Base-by-base conservation (phyloP, 1,140 invertebrate genomes). In the Cryptotermes secundus region DNA sequence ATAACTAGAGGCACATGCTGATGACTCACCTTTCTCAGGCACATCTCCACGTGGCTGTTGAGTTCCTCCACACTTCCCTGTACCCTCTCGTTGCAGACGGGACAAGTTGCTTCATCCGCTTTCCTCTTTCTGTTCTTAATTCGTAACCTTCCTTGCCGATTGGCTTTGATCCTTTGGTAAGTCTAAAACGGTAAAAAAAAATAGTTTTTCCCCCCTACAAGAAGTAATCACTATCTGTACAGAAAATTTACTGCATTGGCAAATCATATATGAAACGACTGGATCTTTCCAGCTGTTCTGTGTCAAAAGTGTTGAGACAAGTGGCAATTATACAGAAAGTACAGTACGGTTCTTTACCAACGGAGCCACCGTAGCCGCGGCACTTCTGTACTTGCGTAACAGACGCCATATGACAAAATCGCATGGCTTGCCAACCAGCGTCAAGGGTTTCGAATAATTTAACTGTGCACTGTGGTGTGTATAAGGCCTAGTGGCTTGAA, bases 131-230 rank as follows among this genome's bases (percentile, higher is more conserved):
- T 89, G 86, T 92, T 92, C 87, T 93, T 93, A 38, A 92, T 88
- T 36, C 93, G 90, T 83, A 95, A 90, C 85, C 94, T 90, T 86
- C 94, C 93, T 87, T 96, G 95, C 87, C 96, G 91, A 88, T 97
- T 97, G 79, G 94, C 93, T 87, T 95, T 93, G 85, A 97, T 95
- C 86, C 96, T 91, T 88, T 96, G 94, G 89, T 96, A 96, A 34
- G 95, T 96, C 93, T 93, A 87, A 53, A 89, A 89, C 83, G 86
- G 85, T 88, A 84, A 86, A 86, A 83, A 87, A 31, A 83, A 59
- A 31, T 35, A 24, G 45, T 6, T 6, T 42, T 42, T 42, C 9
- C 16, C 16, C 16, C 2, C 38, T 42, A 14, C 16, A 42, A 2
- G 9, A 42, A 42, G 38, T 42, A 42, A 14, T 84, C 34, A 42